Evolutionary conservation across 2,797 vertebrate genomes (phyloP), one percentile per base, ranked within the genome.

Genomic region (Antrozous pallidus): DNA sequence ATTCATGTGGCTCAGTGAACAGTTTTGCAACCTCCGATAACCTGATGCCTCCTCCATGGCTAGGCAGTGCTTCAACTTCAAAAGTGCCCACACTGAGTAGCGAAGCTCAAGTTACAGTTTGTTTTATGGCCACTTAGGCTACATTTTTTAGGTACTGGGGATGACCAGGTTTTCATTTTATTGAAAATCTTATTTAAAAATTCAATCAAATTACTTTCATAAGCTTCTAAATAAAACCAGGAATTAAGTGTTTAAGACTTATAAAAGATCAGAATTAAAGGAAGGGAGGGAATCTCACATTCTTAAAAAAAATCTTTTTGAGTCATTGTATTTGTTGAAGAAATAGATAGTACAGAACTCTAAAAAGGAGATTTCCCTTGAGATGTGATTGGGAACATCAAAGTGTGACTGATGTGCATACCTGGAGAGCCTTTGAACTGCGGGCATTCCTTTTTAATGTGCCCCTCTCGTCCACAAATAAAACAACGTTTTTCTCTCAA

Each of bases 361-460:
- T 94, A 90, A 77, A 80, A 86, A 45, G 36, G 77, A 93, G 70
- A 61, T 88, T 85, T 78, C 67, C 80, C 86, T 86, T 69, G 87
- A 69, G 69, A 58, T 16, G 49, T 47, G 24, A 90, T 65, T 40
- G 49, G 22, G 42, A 73, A 73, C 61, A 56, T 38, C 73, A 75
- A 40, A 36, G 24, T 83, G 31, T 42, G 86, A 69, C 3, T 18
- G 63, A 26, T 24, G 33, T 94, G 80, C 97, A 78, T 98, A 99
- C 99, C 99, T 98, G 98, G 91, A 96, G 98, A 94, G 97, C 98
- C 98, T 98, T 98, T 99, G 97, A 99, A 98, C n/a, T 98, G 98
- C 31, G 98, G 98, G 82, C 99, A 99, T 96, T 99, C 99, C 96
- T 98, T 99, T 98, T 99, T 99, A 95, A 99, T 99, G 97, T 99